Evolutionary conservation across 2,888 invertebrate species (phyloP), one percentile per base, ranked within the genome.

Genomic region (Lasioglossum marginatum): DNA sequence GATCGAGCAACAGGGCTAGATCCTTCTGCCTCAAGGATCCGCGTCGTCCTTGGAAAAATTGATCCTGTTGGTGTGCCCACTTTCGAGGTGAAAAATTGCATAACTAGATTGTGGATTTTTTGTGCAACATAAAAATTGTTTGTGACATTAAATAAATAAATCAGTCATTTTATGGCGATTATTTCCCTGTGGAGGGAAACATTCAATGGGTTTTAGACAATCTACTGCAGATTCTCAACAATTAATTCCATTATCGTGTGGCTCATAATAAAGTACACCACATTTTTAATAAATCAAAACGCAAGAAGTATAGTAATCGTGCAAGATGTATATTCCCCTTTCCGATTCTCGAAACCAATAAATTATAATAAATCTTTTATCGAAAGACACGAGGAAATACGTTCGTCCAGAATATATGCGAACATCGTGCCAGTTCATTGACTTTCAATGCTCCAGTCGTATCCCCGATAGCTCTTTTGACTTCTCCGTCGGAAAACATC

Each of bases 1-100:
- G 37, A 73, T 83, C 75, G 45, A n/a, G 79, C 81, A 77, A 73
- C 76, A 72, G 81, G 77, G 60, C 37, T 16, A 14, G 48, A 43
- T 70, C 34, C 60, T 37, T 19, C 27, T 45, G 6, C 16, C 19
- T 31, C 34, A 2, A 6, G 19, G 12, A 60, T 40, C 57, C 60
- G 34, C 2, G 40, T 40, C 10, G 10, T n/a, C n/a, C 23, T 23
- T n/a, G n/a, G 12, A 70, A 70, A 73, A 8, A 23, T 23, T 73
- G 34, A 34, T 31, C 48, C 31, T 16, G 31, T 19, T 63, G 5
- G 3, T 16, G 27, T 5, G 1, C 10, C 10, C 10, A 57, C 8
- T 52, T 23, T 52, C 48, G 8, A 52, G 23, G 23, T n/a, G 10
- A n/a, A 10, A 52, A 52, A 52, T n/a, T 10, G 3, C 10, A 52